Evolutionary conservation across 2,888 invertebrate genomes (phyloP), one percentile per base, ranked within the genome.

Genomic region (Graphium colonna): DNA sequence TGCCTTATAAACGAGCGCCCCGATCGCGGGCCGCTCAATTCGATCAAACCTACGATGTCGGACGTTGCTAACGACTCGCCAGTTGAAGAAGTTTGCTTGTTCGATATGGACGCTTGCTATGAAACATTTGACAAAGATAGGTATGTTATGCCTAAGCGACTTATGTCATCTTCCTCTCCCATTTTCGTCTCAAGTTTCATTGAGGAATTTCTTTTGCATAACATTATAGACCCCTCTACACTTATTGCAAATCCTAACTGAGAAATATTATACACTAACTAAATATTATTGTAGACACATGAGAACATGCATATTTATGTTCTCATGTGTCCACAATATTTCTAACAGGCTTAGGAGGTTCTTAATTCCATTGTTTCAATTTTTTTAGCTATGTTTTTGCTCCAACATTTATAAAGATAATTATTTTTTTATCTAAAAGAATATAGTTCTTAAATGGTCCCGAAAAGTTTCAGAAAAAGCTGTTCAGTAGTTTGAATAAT

Each of bases 121-220:
- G 93, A 94, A 70, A 95, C 96, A 64, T 97, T 97, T 84, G 96
- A 97, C 86, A 96, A 95, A 82, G 95, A 97, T 87, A 93, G 95
- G 94, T 95, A 91, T 91, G 93, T 91, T 60, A 40, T 33, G 44
- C 5, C 51, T 12, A 52, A 52, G 21, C 3, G 13, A 50, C 45
- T 59, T 52, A 53, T 51, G 57, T 54, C 39, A 49, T 48, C n/a
- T 36, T 1, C 40, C 42, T n/a, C 33, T 33, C 33, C 1, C 28
- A 16, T 38, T 13, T 12, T 8, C 15, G 40, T 21, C 21, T 21
- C 21, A 5, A 21, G n/a, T 8, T 1, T 12, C 5, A 1, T 12
- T 12, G 5, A 21, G 21, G 21, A 21, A 21, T 5, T 21, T 21
- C 21, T 21, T 21, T 21, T 21, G 21, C 21, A 21, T 21, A 21